phyloP scores from a whole-genome alignment of 2,888 invertebrate species.

The Chloroclystis v-ata region DNA sequence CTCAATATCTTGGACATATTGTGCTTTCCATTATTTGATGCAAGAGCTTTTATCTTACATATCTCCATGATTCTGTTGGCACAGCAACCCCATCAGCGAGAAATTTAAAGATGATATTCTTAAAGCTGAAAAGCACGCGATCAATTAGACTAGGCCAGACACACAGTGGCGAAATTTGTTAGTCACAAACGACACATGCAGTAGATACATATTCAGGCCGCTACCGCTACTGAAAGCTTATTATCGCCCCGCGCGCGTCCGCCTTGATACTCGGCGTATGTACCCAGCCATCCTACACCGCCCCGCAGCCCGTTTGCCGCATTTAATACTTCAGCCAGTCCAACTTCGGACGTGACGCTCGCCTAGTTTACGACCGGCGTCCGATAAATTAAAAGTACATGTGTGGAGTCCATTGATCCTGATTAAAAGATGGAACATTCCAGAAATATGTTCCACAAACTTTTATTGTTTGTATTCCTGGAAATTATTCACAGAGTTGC shows the following conservation, averaged over 20 bases:
- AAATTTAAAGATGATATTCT: too few relatives aligned
- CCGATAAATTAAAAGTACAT: constrained; percentile 41
- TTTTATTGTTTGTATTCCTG: constrained; percentile 37
- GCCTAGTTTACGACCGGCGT: constrained; percentile 31
- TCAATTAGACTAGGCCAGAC: background rate
- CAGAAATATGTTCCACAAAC: constrained; percentile 39
- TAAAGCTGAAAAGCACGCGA: constrained; percentile 24
- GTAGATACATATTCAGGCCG: constrained; percentile 2
- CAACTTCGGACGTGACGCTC: constrained; percentile 11
- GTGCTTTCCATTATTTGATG: too few relatives aligned
- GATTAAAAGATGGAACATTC: constrained; percentile 36
- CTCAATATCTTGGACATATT: too few relatives aligned
- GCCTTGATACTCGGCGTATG: constrained; percentile 46
- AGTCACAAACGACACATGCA: constrained; percentile 17
- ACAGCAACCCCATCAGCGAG: too few relatives aligned
- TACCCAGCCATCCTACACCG: background rate
- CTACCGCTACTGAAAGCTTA: constrained; percentile 40
- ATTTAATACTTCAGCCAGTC: constrained; percentile 8
- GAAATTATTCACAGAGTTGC: constrained; percentile 25
- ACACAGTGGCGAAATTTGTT: constrained; percentile 6
- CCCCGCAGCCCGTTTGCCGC: background rate
- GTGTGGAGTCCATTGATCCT: constrained; percentile 47
- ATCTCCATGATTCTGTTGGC: too few relatives aligned
- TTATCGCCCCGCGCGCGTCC: constrained; percentile 36
- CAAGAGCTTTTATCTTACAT: too few relatives aligned